Evolutionary conservation across 2,113 vertebrate genomes (phyloP).

Genomic region (Passerina amoena): DNA sequence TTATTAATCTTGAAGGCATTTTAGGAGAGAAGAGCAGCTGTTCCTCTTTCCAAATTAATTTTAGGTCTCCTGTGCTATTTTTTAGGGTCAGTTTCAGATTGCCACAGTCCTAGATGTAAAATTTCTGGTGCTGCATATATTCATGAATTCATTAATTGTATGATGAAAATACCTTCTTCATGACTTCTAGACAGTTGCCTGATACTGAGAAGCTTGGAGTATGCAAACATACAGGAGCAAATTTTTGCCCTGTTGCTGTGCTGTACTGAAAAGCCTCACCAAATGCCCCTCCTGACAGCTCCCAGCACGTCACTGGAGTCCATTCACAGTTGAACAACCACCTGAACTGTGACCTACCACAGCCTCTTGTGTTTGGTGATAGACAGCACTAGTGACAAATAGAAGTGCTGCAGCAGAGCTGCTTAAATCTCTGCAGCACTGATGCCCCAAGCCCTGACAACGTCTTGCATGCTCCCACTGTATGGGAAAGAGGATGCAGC

Average conservation of each 20-base stretch:
- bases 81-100: background rate
- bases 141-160: background rate
- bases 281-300: background rate
- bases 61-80: background rate
- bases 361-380: background rate
- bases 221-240: background rate
- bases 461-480: no score
- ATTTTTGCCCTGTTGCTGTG: background rate
- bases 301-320: background rate
- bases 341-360: background rate
- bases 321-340: background rate
- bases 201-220: background rate
- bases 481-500: background rate
- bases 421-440: fast-evolving
- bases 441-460: background rate
- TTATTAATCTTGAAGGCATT: background rate
- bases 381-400: background rate
- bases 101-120: background rate
- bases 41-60: background rate
- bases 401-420: background rate
- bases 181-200: background rate
- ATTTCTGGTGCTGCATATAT: background rate
- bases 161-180: background rate
- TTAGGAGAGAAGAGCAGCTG: background rate
- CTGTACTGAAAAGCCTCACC: background rate